Evolutionary conservation across 2,888 invertebrate species (phyloP).

Genomic region (Tortricodes alternella): DNA sequence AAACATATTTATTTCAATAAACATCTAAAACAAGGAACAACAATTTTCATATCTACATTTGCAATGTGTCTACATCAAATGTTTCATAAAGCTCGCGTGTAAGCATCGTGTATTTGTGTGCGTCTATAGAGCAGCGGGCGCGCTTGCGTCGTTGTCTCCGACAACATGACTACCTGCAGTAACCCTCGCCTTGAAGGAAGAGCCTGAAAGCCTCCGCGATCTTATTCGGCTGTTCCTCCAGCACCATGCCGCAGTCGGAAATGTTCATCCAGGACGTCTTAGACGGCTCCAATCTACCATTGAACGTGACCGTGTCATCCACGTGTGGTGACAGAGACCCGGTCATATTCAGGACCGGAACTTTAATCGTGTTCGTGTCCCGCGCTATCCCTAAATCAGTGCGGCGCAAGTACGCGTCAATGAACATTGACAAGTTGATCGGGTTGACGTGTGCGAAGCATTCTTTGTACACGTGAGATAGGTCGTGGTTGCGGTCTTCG

Average conservation of each 20-base stretch:
- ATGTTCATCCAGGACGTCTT: conserved; percentile 99
- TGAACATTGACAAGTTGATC: conserved; percentile 96
- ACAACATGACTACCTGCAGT: conserved; percentile 87
- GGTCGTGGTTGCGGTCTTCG: conserved; percentile 96
- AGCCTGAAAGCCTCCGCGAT: conserved; percentile 98
- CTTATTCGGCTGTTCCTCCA: conserved; percentile 99
- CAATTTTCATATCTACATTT: conserved; percentile 65
- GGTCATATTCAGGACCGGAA: conserved; percentile 96
- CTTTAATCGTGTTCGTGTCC: conserved; percentile 85
- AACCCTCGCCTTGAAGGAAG: conserved; percentile 99
- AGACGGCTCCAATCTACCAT: conserved; percentile 96
- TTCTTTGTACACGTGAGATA: conserved; percentile 95
- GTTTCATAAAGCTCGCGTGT: conserved; percentile 78
- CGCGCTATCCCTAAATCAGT: conserved; percentile 93
- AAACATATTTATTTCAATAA: conserved; percentile 77
- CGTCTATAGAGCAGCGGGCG: conserved; percentile 67
- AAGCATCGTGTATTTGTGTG: conserved; percentile 78
- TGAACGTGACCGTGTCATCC: conserved; percentile 98
- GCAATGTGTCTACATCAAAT: conserved; percentile 72
- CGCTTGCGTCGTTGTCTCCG: conserved; percentile 44
- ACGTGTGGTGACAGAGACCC: conserved; percentile 97
- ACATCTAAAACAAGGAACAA: conserved; percentile 74
- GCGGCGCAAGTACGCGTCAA: conserved; percentile 96
- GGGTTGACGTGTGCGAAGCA: conserved; percentile 98
- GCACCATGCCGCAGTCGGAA: conserved; percentile 98